Base-by-base conservation (phyloP, 2,888 invertebrate species). In the Chrysolina oricalcia region DNA sequence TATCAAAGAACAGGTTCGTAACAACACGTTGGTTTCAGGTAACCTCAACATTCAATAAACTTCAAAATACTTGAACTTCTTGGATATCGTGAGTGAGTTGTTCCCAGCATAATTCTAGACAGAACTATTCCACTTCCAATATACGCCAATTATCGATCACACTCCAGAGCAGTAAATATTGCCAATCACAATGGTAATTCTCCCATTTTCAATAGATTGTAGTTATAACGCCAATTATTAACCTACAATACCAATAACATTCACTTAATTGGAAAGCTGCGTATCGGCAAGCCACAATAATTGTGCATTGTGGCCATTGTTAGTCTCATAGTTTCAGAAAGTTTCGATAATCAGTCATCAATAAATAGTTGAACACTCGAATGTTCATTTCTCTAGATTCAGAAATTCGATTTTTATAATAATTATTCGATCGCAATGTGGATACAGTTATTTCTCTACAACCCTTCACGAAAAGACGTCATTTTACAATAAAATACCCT, bases 211-310 rank as follows among this genome's bases (percentile, higher is more conserved):
- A 46, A 46, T 15, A n/a, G 46, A 46, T 46, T 46, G 46, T 46
- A 46, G 46, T 46, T 46, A 46, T 13, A 15, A 15, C 15, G 46
- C 46, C 46, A 46, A 46, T 46, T 46, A 46, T 46, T 46, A 46
- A 46, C 46, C 46, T 15, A 46, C 46, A 46, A 46, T 46, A 46
- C 46, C 46, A 46, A 46, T 46, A 46, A 46, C 15, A 46, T 46
- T 46, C 46, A 46, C 15, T 46, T 46, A 13, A 46, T 46, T n/a
- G 15, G n/a, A 13, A 46, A 46, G n/a, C 46, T n/a, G 46, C 46
- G 15, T 46, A 46, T 2, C 15, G 46, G 15, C 46, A n/a, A 46
- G 46, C 15, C 46, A 13, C 15, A 15, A 46, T 15, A 15, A 46
- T 15, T 46, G 46, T 46, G 13, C 15, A 2, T 46, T 46, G 46